phyloP scores from a whole-genome alignment of 2,888 invertebrate genomes.

The Caradrina clavipalpis region DNA sequence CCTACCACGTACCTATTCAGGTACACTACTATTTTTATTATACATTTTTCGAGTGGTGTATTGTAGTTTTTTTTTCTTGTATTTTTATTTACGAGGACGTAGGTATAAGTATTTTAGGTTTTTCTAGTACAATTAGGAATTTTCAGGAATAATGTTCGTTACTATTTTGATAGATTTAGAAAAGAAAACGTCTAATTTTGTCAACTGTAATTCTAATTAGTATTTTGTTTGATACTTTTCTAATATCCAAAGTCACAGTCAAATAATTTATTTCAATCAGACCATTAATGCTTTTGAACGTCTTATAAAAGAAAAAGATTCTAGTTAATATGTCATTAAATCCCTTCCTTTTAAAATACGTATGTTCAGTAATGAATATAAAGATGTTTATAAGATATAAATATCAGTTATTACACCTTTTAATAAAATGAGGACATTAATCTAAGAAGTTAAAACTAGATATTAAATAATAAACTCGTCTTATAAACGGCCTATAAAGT shows the following conservation, averaged over 20 bases:
- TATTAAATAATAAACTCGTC: constrained; percentile 5
- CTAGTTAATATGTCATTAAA: neutral
- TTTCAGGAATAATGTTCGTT: neutral
- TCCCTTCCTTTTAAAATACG: neutral
- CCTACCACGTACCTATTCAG: no score
- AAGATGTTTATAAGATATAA: neutral
- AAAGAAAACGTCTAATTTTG: no score
- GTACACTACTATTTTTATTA: neutral
- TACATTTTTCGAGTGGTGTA: neutral
- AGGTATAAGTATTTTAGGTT: neutral
- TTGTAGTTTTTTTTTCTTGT: neutral
- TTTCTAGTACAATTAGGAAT: neutral
- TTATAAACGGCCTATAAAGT: constrained; percentile 6
- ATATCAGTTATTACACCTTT: constrained; percentile 19
- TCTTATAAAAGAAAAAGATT: no score
- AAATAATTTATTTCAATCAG: no score
- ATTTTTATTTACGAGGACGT: neutral
- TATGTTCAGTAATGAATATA: neutral
- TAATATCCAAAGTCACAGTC: no score
- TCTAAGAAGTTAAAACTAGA: neutral
- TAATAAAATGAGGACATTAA: constrained; percentile 17
- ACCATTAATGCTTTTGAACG: no score
- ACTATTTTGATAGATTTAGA: no score
- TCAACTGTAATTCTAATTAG: no score
- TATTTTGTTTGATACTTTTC: no score